A percentile compares a stretch with the other conserved stretches of the same genome.
Conservation (phyloP, 2,797 vertebrate species). For the Corythornis leucogaster region DNA sequence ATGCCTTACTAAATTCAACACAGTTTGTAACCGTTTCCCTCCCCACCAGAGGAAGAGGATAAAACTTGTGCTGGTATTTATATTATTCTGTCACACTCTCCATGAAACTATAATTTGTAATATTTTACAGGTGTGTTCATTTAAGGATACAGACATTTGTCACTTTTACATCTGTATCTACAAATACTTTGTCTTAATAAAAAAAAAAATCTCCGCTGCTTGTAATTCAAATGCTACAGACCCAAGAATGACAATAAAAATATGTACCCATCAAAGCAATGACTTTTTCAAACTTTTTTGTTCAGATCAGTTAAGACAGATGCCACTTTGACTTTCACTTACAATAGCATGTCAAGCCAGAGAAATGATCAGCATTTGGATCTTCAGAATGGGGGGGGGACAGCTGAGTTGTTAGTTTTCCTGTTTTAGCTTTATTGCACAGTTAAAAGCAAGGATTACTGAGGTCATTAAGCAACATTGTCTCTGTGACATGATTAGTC, state of each 20-base stretch:
- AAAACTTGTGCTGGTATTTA: constrained; percentile 54
- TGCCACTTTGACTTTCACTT: constrained; percentile 72
- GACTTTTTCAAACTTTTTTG: constrained; percentile 77
- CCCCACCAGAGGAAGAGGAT: constrained; percentile 35
- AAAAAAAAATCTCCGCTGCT: neutral
- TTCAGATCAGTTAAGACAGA: constrained; percentile 55
- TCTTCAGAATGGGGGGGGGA: constrained; percentile 58
- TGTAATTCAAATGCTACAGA: constrained; percentile 47
- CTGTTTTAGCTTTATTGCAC: constrained; percentile 81
- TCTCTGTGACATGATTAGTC: constrained; percentile 99
- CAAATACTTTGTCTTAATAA: neutral
- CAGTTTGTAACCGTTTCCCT: constrained; percentile 46
- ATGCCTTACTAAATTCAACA: constrained; percentile 59
- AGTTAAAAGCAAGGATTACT: constrained; percentile 90
- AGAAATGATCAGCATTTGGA: constrained; percentile 68
- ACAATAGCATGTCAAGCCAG: constrained; percentile 67
- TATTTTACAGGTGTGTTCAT: constrained; percentile 68
- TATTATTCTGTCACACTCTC: constrained; percentile 26
- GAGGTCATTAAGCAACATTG: constrained; percentile 99
- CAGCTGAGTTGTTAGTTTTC: constrained; percentile 81
- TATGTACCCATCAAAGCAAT: constrained; percentile 65
- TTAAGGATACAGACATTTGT: constrained; percentile 33
- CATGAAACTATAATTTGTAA: neutral
- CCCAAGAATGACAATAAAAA: constrained; percentile 62
- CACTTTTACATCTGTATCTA: constrained; percentile 3